phyloP scores from a whole-genome alignment of 2,113 vertebrate genomes.

The Haplochromis burtoni region DNA sequence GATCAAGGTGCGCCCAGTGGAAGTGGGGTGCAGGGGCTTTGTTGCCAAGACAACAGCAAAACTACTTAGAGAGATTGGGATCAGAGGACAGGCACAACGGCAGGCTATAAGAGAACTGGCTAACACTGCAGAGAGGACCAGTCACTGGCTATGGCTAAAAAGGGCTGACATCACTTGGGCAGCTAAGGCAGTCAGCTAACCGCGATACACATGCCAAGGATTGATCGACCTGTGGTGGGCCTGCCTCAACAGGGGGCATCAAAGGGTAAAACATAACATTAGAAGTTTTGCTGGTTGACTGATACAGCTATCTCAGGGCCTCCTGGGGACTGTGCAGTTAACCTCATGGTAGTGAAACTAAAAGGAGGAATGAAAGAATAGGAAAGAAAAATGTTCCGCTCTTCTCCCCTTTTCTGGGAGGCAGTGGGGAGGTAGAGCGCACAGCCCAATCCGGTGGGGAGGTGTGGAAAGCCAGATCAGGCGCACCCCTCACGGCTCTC shows the following conservation, averaged over 20 bases:
- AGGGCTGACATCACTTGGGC: accelerated
- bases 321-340: too few species aligned
- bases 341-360: too few species aligned
- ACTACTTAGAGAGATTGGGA: not conserved
- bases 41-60: accelerated
- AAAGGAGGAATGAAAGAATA: too few species aligned
- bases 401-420: too few species aligned
- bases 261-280: too few species aligned
- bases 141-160: not conserved
- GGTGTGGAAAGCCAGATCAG: too few species aligned
- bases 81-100: not conserved
- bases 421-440: too few species aligned
- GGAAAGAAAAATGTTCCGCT: too few species aligned
- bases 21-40: not conserved
- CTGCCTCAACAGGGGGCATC: not conserved
- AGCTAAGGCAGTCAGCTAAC: not conserved
- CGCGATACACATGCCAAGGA: accelerated
- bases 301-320: too few species aligned
- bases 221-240: accelerated
- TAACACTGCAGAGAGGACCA: not conserved
- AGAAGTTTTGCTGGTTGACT: too few species aligned
- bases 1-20: not conserved
- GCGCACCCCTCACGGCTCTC: too few species aligned
- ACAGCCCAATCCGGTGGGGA: too few species aligned
- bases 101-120: accelerated